phyloP scores from a whole-genome alignment of 2,113 vertebrate species.

The Okapia johnstoni region DNA sequence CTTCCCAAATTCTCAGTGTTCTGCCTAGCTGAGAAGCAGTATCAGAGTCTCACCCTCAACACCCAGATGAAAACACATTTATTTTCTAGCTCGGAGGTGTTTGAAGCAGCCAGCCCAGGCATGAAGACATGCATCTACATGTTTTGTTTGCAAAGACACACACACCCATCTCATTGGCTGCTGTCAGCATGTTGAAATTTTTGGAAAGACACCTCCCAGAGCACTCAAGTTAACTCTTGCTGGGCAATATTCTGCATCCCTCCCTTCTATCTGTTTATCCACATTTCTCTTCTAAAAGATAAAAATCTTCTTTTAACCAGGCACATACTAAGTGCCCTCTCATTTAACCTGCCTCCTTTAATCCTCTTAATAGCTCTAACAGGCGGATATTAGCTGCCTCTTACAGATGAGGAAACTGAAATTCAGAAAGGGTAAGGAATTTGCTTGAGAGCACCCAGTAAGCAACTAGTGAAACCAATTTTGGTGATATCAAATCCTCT shows the following conservation, averaged over 20 bases:
- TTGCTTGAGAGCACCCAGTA: background rate
- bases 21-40: background rate
- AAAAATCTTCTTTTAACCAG: background rate
- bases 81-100: constrained; percentile 28
- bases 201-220: constrained; percentile 7
- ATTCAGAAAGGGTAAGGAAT: background rate
- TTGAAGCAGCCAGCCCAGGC: constrained; percentile 29
- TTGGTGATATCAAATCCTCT: background rate
- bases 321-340: background rate
- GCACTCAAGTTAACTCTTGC: constrained; percentile 38
- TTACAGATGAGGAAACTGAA: constrained; percentile 5
- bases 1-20: background rate
- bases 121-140: constrained; percentile 54
- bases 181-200: constrained; percentile 31
- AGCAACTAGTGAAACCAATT: background rate
- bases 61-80: constrained; percentile 31
- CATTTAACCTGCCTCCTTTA: background rate
- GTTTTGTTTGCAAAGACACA: constrained; percentile 45
- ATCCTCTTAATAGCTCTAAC: background rate
- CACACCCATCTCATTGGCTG: constrained; percentile 2
- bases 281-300: constrained; percentile 11
- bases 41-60: background rate
- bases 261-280: background rate
- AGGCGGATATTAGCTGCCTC: background rate
- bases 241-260: background rate